These are phyloP conservation scores for Bradynema listronoti DNA, from an alignment of 1,140 invertebrate genomes.

Conservation along the genomic window DNA sequence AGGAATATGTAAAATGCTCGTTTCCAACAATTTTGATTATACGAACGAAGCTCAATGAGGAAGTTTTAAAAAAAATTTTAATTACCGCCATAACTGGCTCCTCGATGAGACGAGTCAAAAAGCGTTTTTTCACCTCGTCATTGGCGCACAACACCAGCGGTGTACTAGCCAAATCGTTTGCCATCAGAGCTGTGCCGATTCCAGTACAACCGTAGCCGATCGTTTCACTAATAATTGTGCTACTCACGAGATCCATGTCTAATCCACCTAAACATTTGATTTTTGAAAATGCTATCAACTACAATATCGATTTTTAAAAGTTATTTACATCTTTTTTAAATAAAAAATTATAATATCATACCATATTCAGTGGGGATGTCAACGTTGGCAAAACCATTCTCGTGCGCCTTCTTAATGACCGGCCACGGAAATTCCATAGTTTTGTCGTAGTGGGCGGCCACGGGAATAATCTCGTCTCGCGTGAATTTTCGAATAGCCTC, in stretches of 20 bases:
- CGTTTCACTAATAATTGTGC: slow-evolving; percentile 78
- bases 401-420: slow-evolving; percentile 84
- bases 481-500: slow-evolving; percentile 83
- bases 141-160: slow-evolving; percentile 77
- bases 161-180: slow-evolving; percentile 74
- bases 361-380: slow-evolving; percentile 69
- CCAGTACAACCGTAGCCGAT: slow-evolving; percentile 88
- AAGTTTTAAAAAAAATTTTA: slow-evolving; percentile 11
- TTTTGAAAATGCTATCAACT: too few relatives aligned
- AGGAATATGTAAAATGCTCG: too few relatives aligned
- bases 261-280: slow-evolving; percentile 46
- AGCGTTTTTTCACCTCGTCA: slow-evolving; percentile 84
- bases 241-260: slow-evolving; percentile 66
- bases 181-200: slow-evolving; percentile 74
- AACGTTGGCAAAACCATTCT: slow-evolving; percentile 77
- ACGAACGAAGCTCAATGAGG: not conserved
- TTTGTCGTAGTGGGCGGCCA: slow-evolving; percentile 79
- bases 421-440: slow-evolving; percentile 87
- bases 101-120: slow-evolving; percentile 74
- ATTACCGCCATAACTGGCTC: slow-evolving; percentile 72
- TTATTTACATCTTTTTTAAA: slow-evolving; percentile 3
- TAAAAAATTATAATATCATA: not conserved
- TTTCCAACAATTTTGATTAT: not conserved
- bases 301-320: slow-evolving; percentile 6
- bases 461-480: slow-evolving; percentile 81